Evolutionary conservation across 2,888 invertebrate genomes (phyloP), one percentile per base, ranked within the genome.

Genomic region (Nephrotoma flavescens): DNA sequence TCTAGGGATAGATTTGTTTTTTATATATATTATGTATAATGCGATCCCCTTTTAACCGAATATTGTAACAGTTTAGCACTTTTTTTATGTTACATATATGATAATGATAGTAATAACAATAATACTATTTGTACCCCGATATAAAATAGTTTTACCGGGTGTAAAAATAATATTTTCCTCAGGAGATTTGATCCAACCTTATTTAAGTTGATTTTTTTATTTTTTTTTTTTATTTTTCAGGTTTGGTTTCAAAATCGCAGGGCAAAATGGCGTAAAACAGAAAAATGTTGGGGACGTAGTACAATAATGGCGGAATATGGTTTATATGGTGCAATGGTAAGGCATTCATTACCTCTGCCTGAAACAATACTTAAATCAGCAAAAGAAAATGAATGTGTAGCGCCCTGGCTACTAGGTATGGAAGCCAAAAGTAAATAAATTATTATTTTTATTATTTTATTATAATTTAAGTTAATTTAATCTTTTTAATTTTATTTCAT

Each of bases 261-360:
- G 84, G 99, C 99, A 90, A 99, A 99, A 91, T 99, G 99, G 99
- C 95, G 99, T 88, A 99, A 99, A 92, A 99, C 99, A 87, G 99
- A 99, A 93, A 99, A 99, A 91, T 99, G 98, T 89, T 99, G 99
- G 99, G 99, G 99, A 86, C 94, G 98, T 89, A 98, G 98, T 91
- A 99, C 99, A 89, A 99, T 99, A 91, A 99, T 99, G 99, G 99
- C 99, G 88, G 99, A 99, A 92, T 99, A 99, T 91, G 99, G 99
- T 2, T 94, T 99, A 86, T 99, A 99, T 92, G 99, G 99, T 0
- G 99, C 99, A 89, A 99, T 99, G 99, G 99, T 99, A 89, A 94
- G 99, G 88, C 99, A 99, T 92, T 99, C 99, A 86, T 94, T 99
- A 88, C 99, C 99, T 0, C 94, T 99, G 89, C 99, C 99, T 1